A percentile compares a stretch with the other conserved stretches of the same genome.
phyloP scores from a whole-genome alignment of 2,113 vertebrate species.

The Artemisiospiza belli region DNA sequence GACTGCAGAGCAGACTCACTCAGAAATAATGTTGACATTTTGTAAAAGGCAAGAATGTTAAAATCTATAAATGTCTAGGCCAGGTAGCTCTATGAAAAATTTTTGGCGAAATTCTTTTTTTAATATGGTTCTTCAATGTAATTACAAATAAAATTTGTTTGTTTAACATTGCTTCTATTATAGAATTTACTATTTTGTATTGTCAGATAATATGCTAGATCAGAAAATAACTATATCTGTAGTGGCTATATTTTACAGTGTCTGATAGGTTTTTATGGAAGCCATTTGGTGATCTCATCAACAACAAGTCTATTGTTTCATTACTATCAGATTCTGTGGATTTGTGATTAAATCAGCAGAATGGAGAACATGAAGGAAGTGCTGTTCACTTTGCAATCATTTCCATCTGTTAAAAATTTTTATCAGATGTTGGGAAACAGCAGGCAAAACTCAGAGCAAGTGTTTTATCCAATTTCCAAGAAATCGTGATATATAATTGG shows the following conservation, averaged over 20 bases:
- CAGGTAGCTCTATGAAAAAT: not conserved
- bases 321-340: constrained; percentile 67
- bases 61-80: not conserved
- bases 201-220: not conserved
- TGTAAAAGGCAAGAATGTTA: not conserved
- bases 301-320: constrained; percentile 67
- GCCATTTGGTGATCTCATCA: constrained; percentile 69
- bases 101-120: not conserved
- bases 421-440: constrained; percentile 74
- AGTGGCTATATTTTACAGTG: constrained; percentile 22
- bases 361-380: constrained; percentile 66
- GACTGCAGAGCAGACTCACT: not conserved
- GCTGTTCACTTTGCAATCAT: constrained; percentile 69
- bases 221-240: not conserved
- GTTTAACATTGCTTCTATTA: not conserved
- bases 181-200: not conserved
- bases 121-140: not conserved
- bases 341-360: constrained; percentile 74
- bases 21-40: not conserved
- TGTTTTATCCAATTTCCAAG: constrained; percentile 44
- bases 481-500: constrained; percentile 37
- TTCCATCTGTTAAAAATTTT: constrained; percentile 77
- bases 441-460: constrained; percentile 56
- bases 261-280: constrained; percentile 45
- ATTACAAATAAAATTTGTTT: not conserved